Conservation (phyloP, 2,888 invertebrate genomes). For the Pseudococcus jackbeardsleyi region DNA sequence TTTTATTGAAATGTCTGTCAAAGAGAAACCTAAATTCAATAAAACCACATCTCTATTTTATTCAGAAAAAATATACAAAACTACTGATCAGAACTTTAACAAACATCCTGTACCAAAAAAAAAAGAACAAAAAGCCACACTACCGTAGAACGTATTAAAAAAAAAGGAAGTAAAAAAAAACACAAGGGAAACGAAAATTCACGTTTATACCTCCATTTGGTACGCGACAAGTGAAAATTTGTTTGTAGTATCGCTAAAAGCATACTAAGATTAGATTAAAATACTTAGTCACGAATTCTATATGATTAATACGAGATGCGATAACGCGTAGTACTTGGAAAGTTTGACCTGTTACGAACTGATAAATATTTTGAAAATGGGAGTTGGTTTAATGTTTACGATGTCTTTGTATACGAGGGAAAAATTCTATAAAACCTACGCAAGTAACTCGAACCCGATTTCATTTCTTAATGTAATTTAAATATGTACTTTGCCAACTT, state of each 20-base stretch:
- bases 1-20: no score
- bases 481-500: not conserved
- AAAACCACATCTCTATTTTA: no score
- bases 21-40: no score
- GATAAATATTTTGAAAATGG: conserved; percentile 1
- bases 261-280: not conserved
- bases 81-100: no score
- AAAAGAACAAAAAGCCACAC: not conserved
- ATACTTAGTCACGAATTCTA: not conserved
- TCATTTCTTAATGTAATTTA: not conserved
- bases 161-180: not conserved
- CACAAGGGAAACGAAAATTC: not conserved
- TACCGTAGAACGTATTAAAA: not conserved
- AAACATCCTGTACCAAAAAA: no score
- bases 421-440: not conserved
- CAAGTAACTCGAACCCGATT: not conserved
- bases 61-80: no score
- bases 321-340: not conserved
- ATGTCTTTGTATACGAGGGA: not conserved
- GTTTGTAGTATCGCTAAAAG: not conserved
- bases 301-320: conserved; percentile 11
- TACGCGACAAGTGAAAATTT: not conserved
- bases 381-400: not conserved
- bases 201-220: not conserved
- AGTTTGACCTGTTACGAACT: not conserved